A percentile compares a stretch with the other conserved stretches of the same genome.
Conservation (phyloP, 2,113 vertebrate species). For the Columbina picui region DNA sequence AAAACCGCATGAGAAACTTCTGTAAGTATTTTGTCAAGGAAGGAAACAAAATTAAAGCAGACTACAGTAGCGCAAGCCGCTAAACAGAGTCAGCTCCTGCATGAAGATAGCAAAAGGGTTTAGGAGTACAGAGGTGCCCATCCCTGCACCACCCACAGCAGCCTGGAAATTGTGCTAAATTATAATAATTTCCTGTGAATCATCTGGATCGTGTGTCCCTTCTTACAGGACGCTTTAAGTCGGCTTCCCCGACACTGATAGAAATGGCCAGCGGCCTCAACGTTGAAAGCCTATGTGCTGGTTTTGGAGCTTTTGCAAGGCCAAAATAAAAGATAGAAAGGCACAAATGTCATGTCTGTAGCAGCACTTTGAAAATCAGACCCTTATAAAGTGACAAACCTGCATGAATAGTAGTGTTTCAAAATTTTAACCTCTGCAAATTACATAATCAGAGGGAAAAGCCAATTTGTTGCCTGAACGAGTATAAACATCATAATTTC, state of each 20-base stretch:
- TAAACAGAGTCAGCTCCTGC: background rate
- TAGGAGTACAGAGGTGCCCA: too few species aligned
- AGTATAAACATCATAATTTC: background rate
- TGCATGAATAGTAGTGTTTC: background rate
- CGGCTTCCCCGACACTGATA: background rate
- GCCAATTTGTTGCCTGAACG: background rate
- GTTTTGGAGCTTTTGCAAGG: background rate
- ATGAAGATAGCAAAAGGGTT: too few species aligned
- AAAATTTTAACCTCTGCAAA: background rate
- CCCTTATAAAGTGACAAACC: background rate
- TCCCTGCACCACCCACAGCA: background rate
- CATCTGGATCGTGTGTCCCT: background rate
- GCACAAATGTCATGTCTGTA: background rate
- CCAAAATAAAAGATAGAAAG: background rate
- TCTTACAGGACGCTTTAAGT: background rate
- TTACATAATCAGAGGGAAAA: background rate
- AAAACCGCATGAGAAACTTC: background rate
- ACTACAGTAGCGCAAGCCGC: background rate
- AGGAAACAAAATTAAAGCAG: slow-evolving; percentile 11
- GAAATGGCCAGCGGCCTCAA: background rate
- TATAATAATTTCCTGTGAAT: background rate
- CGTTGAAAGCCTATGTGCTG: accelerated
- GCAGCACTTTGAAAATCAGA: background rate
- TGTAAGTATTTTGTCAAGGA: background rate
- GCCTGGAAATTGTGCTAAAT: background rate